Evolutionary conservation across 2,888 invertebrate species (phyloP).

Genomic region (Biston betularia): DNA sequence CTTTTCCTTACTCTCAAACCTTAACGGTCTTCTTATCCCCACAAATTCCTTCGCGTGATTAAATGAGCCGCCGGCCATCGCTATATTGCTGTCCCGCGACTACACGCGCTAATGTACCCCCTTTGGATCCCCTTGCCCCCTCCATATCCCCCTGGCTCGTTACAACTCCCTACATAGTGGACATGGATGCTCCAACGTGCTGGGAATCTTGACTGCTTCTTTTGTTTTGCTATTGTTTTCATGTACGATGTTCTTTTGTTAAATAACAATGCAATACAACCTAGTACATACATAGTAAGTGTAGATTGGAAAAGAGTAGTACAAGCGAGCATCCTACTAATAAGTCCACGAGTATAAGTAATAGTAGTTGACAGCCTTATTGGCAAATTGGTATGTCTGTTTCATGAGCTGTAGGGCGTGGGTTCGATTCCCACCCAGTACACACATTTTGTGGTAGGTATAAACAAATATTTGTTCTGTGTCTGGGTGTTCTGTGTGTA

Average conservation of each 20-base stretch:
- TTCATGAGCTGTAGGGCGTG: no score
- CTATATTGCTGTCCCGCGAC: constrained; percentile 76
- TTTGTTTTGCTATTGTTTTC: constrained; percentile 35
- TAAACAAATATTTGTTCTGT: no score
- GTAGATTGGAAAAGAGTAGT: no score
- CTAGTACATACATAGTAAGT: no score
- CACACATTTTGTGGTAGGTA: no score
- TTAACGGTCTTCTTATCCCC: constrained; percentile 57
- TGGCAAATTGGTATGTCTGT: no score
- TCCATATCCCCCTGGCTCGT: not conserved
- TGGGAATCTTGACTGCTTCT: constrained; percentile 34
- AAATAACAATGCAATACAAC: not conserved
- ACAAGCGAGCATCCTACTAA: no score
- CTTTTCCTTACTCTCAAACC: constrained; percentile 51
- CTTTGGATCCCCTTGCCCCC: constrained; percentile 16
- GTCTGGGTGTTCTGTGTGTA: no score
- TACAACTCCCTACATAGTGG: constrained; percentile 30
- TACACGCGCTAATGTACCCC: constrained; percentile 64
- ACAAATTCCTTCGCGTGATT: constrained; percentile 84
- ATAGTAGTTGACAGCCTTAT: no score
- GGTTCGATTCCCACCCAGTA: no score
- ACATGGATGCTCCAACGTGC: constrained; percentile 39
- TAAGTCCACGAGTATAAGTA: no score
- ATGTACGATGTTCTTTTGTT: constrained; percentile 33
- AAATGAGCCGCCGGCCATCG: constrained; percentile 84